Base-by-base conservation (phyloP, 1,140 invertebrate species). In the Drosophila nasuta region DNA sequence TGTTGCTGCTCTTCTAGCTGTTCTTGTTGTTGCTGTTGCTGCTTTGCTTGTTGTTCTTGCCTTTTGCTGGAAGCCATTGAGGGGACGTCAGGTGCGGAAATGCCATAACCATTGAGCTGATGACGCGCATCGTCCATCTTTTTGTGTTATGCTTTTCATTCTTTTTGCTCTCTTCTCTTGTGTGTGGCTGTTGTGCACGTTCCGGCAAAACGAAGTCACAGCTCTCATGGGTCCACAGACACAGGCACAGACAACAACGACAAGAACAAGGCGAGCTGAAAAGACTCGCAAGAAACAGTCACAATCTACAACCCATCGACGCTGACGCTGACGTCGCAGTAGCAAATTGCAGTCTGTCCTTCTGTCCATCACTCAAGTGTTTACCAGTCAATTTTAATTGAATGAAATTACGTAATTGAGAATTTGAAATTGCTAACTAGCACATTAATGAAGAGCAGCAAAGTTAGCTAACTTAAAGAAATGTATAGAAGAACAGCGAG, bases 391-490 rank as follows among this genome's bases (percentile, higher is more conserved):
- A 71, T 77, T 75, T 79, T 79, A 88, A 86, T 81, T 79, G 52
- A 66, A 72, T 79, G 57, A 71, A 54, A 82, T 76, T 79, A 88
- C 80, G 72, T 79, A 86, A 86, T 82, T 74, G 71, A 70, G 80
- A 58, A 65, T 64, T 75, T 75, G 54, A 51, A 60, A 52, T 60
- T 58, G 38, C 28, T 60, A 58, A 43, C 66, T 52, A 69, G 33
- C 57, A 35, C 28, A 45, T 67, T 57, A 57, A 48, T 30, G 56
- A 66, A n/a, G 41, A 13, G n/a, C 43, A 17, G 15, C n/a, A 51
- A 2, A 41, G 54, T 41, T 56, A 6, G 52, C 13, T 13, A 56
- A 56, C n/a, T 43, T 43, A 13, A n/a, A n/a, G 11, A 43, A 43
- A 20, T 48, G 17, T 2, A 48, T 48, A 48, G 0, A 11, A 45